Conservation (phyloP, 2,113 vertebrate species). For the Pseudopipra pipra region DNA sequence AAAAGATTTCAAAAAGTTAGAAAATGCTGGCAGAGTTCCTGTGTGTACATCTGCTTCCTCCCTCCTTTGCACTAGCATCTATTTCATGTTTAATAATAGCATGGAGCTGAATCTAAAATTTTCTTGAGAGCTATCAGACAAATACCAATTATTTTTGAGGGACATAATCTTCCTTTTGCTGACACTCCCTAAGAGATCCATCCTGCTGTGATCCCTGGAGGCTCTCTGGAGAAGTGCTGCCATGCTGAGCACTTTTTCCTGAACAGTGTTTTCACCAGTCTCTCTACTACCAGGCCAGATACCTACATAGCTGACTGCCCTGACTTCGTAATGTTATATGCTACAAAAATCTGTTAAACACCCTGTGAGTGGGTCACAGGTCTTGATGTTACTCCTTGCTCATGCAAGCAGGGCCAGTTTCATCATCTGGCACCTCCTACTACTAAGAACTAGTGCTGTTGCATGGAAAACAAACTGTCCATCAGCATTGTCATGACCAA, state of each 20-base stretch:
- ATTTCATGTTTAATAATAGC: not conserved
- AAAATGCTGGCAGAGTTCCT: not conserved
- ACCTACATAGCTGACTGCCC: not conserved
- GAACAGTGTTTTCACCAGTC: not conserved
- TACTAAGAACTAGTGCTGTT: not conserved
- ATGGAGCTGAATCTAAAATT: not conserved
- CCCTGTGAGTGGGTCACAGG: not conserved
- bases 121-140: not conserved
- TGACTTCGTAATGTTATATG: not conserved
- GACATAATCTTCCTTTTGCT: not conserved
- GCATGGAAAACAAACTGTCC: not conserved
- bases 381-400: not conserved
- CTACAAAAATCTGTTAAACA: not conserved
- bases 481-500: not conserved
- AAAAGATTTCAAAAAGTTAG: not conserved
- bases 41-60: not conserved
- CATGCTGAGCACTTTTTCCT: not conserved
- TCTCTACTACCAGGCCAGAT: not conserved
- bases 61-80: not conserved
- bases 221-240: not conserved
- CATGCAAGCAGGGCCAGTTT: not conserved
- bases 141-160: constrained; percentile 3
- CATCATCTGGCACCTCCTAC: not conserved
- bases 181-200: not conserved
- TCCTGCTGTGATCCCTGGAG: not conserved